Conservation (phyloP, 2,888 invertebrate genomes). For the Phortica okadai region DNA sequence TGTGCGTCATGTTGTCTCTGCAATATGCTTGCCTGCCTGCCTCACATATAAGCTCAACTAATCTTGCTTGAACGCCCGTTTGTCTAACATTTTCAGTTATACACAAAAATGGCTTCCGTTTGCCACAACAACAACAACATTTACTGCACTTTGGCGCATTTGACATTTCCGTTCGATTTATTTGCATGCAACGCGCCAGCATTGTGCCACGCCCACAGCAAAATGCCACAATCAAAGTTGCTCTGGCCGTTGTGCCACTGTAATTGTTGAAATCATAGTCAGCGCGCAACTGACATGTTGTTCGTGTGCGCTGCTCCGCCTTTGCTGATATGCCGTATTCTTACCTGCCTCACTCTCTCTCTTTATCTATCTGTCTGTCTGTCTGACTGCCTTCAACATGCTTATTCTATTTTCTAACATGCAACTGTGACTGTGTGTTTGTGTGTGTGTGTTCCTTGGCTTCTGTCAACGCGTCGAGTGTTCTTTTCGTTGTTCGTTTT, state of each 20-base stretch:
- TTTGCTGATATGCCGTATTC: neutral
- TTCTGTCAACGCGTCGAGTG: neutral
- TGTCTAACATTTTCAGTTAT: conserved; percentile 44
- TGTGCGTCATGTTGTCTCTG: conserved; percentile 49
- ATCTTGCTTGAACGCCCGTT: conserved; percentile 31
- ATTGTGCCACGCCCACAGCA: conserved; percentile 43
- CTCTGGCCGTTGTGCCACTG: neutral
- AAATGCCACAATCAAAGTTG: conserved; percentile 15
- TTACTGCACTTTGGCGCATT: conserved; percentile 62
- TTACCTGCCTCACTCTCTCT: neutral
- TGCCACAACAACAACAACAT: conserved; percentile 43
- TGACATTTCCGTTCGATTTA: conserved; percentile 72
- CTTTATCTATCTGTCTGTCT: neutral
- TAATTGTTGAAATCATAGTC: neutral
- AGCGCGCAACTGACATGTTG: neutral
- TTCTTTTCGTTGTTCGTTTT: conserved; percentile 16
- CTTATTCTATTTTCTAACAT: conserved; percentile 34
- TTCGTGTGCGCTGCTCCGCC: neutral
- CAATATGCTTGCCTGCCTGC: too few species aligned
- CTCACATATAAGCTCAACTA: neutral
- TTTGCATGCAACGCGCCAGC: conserved; percentile 54
- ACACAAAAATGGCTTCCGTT: conserved; percentile 17
- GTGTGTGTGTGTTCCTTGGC: neutral
- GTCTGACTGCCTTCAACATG: conserved; percentile 29
- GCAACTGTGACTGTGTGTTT: conserved; percentile 43